These are phyloP conservation scores for Xiphorhynchus erythropygius DNA, from an alignment of 2,797 vertebrate genomes.

Conservation along the genomic window DNA sequence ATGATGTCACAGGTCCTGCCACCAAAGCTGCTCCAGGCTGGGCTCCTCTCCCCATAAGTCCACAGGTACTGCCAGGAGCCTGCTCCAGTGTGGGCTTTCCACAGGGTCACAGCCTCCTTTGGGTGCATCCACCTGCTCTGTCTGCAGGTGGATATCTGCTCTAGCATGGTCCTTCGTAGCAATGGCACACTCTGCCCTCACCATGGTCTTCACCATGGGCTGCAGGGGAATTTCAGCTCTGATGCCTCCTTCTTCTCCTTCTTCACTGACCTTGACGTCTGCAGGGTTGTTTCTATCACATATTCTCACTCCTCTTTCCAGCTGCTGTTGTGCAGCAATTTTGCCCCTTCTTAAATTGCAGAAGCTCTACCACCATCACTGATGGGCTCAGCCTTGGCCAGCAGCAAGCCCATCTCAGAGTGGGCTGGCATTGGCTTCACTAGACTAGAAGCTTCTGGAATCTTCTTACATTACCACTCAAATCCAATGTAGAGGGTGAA, in stretches of 20 bases:
- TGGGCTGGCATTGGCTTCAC: fast-evolving
- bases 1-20: background rate
- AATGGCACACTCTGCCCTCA: background rate
- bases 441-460: background rate
- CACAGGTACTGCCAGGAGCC: background rate
- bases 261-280: background rate
- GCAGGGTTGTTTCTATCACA: background rate
- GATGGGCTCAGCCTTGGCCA: background rate
- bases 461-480: background rate
- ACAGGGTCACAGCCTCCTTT: background rate
- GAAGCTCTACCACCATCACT: fast-evolving
- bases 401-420: fast-evolving
- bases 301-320: background rate
- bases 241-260: background rate
- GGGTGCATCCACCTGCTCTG: too few relatives aligned
- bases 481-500: background rate
- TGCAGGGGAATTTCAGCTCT: background rate
- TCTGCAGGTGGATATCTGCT: background rate
- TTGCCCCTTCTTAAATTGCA: background rate
- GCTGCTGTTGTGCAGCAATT: background rate
- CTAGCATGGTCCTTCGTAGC: background rate
- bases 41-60: fast-evolving
- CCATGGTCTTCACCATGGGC: fast-evolving
- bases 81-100: background rate
- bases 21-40: background rate